Conservation (phyloP, 2,888 invertebrate species). For the Cephus nigrinus region DNA sequence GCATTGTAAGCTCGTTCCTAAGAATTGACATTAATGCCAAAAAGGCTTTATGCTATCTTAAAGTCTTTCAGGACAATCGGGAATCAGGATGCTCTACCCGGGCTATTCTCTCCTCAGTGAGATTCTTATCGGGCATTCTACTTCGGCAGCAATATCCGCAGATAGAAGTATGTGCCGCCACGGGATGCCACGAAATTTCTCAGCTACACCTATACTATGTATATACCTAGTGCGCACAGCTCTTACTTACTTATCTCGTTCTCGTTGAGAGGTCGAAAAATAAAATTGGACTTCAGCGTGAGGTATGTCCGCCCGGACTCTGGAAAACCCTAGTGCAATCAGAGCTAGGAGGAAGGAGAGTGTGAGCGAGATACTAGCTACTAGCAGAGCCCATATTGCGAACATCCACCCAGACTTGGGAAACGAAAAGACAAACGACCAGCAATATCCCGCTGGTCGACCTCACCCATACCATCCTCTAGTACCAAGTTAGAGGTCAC, state of each 20-base stretch:
- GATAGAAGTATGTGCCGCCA: not conserved
- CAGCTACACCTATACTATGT: not conserved
- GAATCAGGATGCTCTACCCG: not conserved
- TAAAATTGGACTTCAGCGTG: slow-evolving; percentile 30
- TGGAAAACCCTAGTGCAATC: slow-evolving; percentile 32
- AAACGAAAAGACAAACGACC: slow-evolving; percentile 32
- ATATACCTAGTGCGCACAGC: slow-evolving; percentile 5
- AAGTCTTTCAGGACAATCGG: not conserved
- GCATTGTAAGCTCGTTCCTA: not conserved
- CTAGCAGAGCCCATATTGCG: slow-evolving; percentile 29
- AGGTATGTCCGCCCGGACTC: slow-evolving; percentile 29
- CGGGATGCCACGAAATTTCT: not conserved
- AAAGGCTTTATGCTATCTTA: not conserved
- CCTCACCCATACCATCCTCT: slow-evolving; percentile 8
- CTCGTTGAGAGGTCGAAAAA: slow-evolving; percentile 26
- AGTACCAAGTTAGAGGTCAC: slow-evolving; percentile 22
- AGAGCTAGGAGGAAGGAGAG: slow-evolving; percentile 19
- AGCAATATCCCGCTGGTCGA: slow-evolving; percentile 31
- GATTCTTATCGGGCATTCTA: not conserved
- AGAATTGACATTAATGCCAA: not conserved
- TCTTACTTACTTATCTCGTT: slow-evolving; percentile 15
- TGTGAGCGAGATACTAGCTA: slow-evolving; percentile 14
- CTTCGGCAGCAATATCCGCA: not conserved
- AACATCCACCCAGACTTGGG: slow-evolving; percentile 16
- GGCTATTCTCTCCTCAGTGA: not conserved